Evolutionary conservation across 2,888 invertebrate genomes (phyloP), one percentile per base, ranked within the genome.

Genomic region (Lepetodrilus schrolli): DNA sequence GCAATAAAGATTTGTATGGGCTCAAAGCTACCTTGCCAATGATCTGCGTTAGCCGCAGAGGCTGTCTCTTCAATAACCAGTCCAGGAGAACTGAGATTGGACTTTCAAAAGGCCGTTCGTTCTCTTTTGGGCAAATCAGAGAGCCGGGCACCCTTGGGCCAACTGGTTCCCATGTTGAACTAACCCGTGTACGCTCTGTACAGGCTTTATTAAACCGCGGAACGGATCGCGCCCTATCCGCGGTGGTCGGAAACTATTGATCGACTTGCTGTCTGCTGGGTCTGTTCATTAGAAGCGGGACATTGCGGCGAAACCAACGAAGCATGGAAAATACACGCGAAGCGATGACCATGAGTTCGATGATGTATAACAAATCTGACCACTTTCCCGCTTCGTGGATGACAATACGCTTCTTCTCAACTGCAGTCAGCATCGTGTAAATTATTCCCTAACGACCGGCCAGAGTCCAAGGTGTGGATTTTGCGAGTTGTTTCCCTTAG

Each of bases 141-240:
- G 58, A 58, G 58, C 58, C 34, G 34, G 58, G 58, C 58, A 58
- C 58, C 58, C 58, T 58, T 58, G 58, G 58, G 58, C 58, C 30
- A 58, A 26, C 58, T 30, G 30, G 58, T 58, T 30, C 17, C 30
- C 58, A 23, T 58, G 58, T 58, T 58, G 58, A 58, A 58, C 26
- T 58, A 58, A 58, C 58, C 58, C 30, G 30, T 58, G 58, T 26
- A 34, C 58, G 17, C 7, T 26, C 17, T 34, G 30, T 17, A 34
- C 30, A 58, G 34, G 26, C 58, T 58, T 58, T 58, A 58, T 58
- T 58, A 58, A 58, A 58, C 58, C 58, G 58, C 34, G 58, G 58
- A 34, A 30, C 26, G 58, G 34, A n/a, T 17, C 30, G 30, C 30
- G 17, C 58, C 58, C 58, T 26, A 26, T 10, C 34, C 30, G 58